Evolutionary conservation across 2,113 vertebrate species (phyloP), one percentile per base, ranked within the genome.

Genomic region (Corythaixoides concolor): DNA sequence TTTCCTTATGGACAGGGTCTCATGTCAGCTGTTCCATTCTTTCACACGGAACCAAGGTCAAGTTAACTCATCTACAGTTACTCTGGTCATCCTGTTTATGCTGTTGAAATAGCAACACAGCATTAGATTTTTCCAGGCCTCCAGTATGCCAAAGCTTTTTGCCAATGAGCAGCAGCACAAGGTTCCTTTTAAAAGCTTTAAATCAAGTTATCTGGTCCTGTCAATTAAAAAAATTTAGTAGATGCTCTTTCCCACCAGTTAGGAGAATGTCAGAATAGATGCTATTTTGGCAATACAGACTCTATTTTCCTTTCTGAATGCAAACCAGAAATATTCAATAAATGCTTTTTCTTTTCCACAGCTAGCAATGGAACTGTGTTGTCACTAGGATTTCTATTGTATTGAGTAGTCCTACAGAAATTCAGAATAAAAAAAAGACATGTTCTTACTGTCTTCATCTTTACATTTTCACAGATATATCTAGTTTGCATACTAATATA

Each of bases 21-120:
- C 35, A 2, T 83, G 70, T 90, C 85, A 90, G 95, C 93, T 93
- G 82, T 88, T 95, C 56, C 83, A 66, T 87, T 96, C 88, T 96
- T 96, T 92, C 83, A 93, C 86, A 78, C 0, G 0, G 60, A 94
- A 79, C 69, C 66, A 95, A 97, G 92, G 90, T 96, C 90, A 94
- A 27, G 60, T 81, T 82, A 81, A 89, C 56, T 81, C 83, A 53
- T 89, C 84, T 93, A 82, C 80, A 66, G 52, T 96, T 96, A 89
- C 69, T 9, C 26, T 68, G 64, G 76, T 78, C 89, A 87, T 96
- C 76, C 84, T 85, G 84, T 94, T 97, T 87, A 81, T 1, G 2
- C 76, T 94, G 70, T 37, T 91, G 58, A 92, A 95, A 91, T 92
- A 93, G 17, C 73, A 78, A 47, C 47, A 43, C 0, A 0, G 24